Evolutionary conservation across 2,888 invertebrate genomes (phyloP).

Genomic region (Megaustenia siamemsis): DNA sequence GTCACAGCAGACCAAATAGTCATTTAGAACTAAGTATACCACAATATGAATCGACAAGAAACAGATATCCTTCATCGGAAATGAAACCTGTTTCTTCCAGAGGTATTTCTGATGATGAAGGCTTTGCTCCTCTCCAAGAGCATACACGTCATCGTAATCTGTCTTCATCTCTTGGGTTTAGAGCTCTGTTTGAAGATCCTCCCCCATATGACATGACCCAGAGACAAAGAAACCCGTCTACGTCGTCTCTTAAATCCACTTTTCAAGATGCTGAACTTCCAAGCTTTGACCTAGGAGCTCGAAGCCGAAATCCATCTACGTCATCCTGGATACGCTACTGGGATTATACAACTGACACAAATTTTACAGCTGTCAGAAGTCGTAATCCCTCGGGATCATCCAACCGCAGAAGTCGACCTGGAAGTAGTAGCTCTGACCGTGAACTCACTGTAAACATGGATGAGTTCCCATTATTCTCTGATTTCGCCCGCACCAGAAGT

Average conservation of each 20-base stretch:
- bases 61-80: conserved; percentile 40
- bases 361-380: conserved; percentile 26
- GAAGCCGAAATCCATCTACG: conserved; percentile 47
- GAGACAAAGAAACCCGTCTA: conserved; percentile 44
- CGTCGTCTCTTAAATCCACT: conserved; percentile 40
- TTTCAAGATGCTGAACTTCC: conserved; percentile 7
- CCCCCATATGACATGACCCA: conserved; percentile 31
- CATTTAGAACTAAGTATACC: conserved; percentile 8
- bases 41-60: conserved; percentile 21
- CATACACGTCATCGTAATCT: conserved; percentile 36
- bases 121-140: conserved; percentile 6
- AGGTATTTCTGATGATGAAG: not conserved
- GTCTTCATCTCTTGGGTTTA: conserved; percentile 9
- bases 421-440: conserved; percentile 51
- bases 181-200: conserved; percentile 6
- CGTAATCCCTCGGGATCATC: conserved; percentile 52
- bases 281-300: not conserved
- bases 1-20: conserved; percentile 32
- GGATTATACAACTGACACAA: not conserved
- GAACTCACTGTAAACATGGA: conserved; percentile 27
- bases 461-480: conserved; percentile 15
- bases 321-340: conserved; percentile 14
- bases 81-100: not conserved
- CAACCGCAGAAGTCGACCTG: conserved; percentile 48
- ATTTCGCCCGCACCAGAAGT: conserved; percentile 31